These are phyloP conservation scores for Ophioninae sp. DNA, from an alignment of 2,888 invertebrate species.

Conservation along the genomic window DNA sequence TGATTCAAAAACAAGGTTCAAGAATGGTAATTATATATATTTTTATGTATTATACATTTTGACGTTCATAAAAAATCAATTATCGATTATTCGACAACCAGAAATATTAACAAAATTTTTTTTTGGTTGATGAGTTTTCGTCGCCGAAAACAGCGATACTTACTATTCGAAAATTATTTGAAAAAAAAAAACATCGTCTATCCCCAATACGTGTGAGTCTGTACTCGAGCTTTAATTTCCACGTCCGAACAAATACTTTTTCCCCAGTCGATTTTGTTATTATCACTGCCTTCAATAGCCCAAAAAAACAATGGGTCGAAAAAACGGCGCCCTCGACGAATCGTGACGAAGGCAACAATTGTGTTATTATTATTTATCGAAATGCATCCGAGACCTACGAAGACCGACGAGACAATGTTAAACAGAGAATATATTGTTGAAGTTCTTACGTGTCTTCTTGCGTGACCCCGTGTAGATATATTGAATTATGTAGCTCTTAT, in stretches of 20 bases:
- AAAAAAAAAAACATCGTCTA: no score
- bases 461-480: slow-evolving; percentile 48
- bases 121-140: no score
- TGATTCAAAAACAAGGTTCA: no score
- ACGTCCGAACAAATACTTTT: background rate
- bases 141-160: no score
- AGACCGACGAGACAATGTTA: slow-evolving; percentile 63
- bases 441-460: slow-evolving; percentile 57
- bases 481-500: slow-evolving; percentile 40
- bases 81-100: no score
- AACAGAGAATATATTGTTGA: slow-evolving; percentile 68
- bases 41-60: no score
- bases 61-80: no score
- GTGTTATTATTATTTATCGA: slow-evolving; percentile 27
- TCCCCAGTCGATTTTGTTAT: slow-evolving; percentile 11
- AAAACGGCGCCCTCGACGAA: slow-evolving; percentile 2
- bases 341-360: slow-evolving; percentile 17
- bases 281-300: background rate
- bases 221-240: background rate
- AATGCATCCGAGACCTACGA: slow-evolving; percentile 49
- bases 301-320: background rate
- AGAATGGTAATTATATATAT: no score
- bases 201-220: background rate
- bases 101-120: no score
- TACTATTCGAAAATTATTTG: no score